Base-by-base conservation (phyloP, 1,140 invertebrate genomes). In the Brachionus rotundiformis region DNA sequence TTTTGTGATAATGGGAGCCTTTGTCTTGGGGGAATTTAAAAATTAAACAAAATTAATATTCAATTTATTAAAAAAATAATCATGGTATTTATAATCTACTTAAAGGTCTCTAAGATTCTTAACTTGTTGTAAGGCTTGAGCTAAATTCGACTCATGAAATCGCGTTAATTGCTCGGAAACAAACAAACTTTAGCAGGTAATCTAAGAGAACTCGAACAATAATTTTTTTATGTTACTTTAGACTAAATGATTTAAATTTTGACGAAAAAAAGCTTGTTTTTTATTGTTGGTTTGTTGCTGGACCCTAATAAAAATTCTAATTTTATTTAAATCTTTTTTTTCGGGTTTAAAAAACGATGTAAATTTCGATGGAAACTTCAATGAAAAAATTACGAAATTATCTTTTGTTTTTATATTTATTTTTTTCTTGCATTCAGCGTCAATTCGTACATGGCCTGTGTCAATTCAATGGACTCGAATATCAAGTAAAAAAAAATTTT, bases 391-490 rank as follows among this genome's bases (percentile, higher is more conserved):
- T 36, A 36, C 33, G 1, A 33, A 68, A 19, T 16, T 68, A 36
- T n/a, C 7, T 36, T 11, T 8, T 36, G 8, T 36, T 68, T 31
- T 39, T 68, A 10, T 68, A 0, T 68, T n/a, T 68, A 19, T 33
- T 68, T 36, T 33, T 68, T 68, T 33, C 13, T 68, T 36, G 33
- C 29, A 23, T 68, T 33, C 63, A 68, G 19, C 47, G 23, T 54
- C 47, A 16, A 68, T 68, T 68, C 16, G 29, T 33, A 4, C 7
- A 36, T 68, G 63, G 31, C 36, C 63, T n/a, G 29, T 68, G 63
- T 68, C 63, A 68, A 36, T 68, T 68, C 33, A 68, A 68, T 33
- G 63, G 31, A 33, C 31, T 68, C 11, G 63, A 68, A 68, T 68
- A 68, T 36, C 27, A 68, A 68, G 63, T 68, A 68, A 68, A 31